Evolutionary conservation across 2,888 invertebrate species (phyloP).

Genomic region (Dicranocentrus wangi): DNA sequence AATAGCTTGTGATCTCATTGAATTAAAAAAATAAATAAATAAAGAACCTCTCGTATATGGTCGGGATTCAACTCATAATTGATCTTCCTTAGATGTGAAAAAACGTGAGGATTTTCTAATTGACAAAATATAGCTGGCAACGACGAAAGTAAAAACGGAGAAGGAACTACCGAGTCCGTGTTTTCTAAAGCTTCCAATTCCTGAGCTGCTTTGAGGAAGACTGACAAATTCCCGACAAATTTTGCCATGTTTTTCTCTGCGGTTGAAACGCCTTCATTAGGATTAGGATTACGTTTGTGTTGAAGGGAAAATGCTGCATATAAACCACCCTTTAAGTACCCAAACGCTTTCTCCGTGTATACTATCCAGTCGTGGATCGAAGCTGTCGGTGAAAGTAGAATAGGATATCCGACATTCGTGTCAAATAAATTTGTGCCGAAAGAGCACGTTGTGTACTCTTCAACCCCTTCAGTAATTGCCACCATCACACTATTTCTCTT

Average conservation of each 20-base stretch:
- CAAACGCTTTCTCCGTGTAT: slow-evolving; percentile 66
- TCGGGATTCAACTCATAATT: slow-evolving; percentile 43
- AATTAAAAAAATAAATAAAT: too few relatives aligned
- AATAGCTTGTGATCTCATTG: too few relatives aligned
- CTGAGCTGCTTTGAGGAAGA: slow-evolving; percentile 59
- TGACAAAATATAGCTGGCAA: slow-evolving; percentile 70
- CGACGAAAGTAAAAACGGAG: slow-evolving; percentile 64
- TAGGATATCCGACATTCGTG: slow-evolving; percentile 57
- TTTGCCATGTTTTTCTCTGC: slow-evolving; percentile 16
- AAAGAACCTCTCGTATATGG: slow-evolving; percentile 42
- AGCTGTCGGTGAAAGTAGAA: slow-evolving; percentile 61
- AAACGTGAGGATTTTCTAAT: slow-evolving; percentile 57
- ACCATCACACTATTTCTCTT: slow-evolving; percentile 69
- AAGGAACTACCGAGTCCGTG: slow-evolving; percentile 31
- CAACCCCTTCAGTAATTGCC: slow-evolving; percentile 70
- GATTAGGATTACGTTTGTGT: not conserved
- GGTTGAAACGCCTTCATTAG: not conserved
- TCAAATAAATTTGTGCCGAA: slow-evolving; percentile 68
- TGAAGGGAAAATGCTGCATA: slow-evolving; percentile 64
- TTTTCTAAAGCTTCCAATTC: slow-evolving; percentile 66
- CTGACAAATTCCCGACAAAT: slow-evolving; percentile 65
- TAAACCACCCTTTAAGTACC: slow-evolving; percentile 72
- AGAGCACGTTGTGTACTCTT: slow-evolving; percentile 69
- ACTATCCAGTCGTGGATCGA: slow-evolving; percentile 66
- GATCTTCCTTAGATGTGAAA: slow-evolving; percentile 48